Evolutionary conservation across 2,113 vertebrate species (phyloP).

Genomic region (Apteryx owenii): DNA sequence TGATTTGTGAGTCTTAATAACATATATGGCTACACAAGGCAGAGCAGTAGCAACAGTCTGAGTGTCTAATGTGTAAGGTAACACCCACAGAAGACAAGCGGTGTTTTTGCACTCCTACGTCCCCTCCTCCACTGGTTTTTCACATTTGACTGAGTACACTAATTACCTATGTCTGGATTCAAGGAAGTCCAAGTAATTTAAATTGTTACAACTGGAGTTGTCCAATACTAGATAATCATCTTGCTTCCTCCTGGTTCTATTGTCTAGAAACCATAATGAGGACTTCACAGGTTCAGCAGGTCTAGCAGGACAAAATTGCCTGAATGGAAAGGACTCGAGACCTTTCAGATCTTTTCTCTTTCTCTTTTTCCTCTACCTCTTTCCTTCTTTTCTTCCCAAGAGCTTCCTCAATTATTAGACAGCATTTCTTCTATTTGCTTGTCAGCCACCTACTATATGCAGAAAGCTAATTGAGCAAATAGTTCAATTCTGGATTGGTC

Average conservation of each 20-base stretch:
- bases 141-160: background rate
- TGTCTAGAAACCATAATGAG: background rate
- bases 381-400: background rate
- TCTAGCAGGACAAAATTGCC: background rate
- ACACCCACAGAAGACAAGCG: background rate
- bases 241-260: no score
- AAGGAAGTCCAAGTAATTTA: background rate
- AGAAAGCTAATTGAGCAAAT: background rate
- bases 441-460: background rate
- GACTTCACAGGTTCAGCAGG: background rate
- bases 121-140: background rate
- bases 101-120: background rate
- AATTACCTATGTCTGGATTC: background rate
- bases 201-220: background rate
- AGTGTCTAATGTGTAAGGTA: background rate
- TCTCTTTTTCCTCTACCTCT: rapidly evolving
- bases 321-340: background rate
- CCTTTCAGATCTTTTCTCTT: background rate
- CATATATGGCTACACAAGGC: background rate
- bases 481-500: background rate
- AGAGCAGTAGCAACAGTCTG: background rate
- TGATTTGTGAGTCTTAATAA: background rate
- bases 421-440: background rate
- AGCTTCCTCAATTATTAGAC: background rate
- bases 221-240: background rate